Conservation (phyloP, 2,113 vertebrate genomes). For the Dendropsophus ebraccatus region DNA sequence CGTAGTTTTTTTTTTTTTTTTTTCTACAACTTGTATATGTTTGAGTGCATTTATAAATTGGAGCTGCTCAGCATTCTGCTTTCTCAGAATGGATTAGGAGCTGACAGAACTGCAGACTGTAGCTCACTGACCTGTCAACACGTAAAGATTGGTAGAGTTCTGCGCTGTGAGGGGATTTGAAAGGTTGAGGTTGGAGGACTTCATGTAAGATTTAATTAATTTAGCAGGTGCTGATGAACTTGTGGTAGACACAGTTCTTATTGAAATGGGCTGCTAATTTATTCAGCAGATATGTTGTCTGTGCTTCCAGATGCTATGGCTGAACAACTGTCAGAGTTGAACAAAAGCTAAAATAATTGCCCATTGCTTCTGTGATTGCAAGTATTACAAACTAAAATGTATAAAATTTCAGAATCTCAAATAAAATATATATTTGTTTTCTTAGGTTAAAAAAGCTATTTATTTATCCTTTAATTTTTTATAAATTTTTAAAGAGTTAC, state of each 20-base stretch:
- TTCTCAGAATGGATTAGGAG: neutral
- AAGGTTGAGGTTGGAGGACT: neutral
- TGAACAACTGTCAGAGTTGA: neutral
- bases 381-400: neutral
- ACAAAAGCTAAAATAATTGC: neutral
- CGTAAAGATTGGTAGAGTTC: neutral
- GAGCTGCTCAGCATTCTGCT: neutral
- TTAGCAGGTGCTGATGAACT: neutral
- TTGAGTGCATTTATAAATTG: neutral
- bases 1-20: too few species aligned
- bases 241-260: neutral
- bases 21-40: neutral
- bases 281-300: neutral
- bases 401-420: too few species aligned
- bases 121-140: neutral
- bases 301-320: neutral
- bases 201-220: slow-evolving; percentile 25
- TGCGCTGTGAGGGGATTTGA: neutral
- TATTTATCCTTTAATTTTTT: too few species aligned
- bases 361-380: neutral
- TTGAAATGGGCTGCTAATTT: slow-evolving; percentile 4
- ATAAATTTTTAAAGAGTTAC: too few species aligned
- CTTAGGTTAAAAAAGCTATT: too few species aligned
- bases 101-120: neutral
- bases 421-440: too few species aligned